Conservation (phyloP, 2,888 invertebrate species). For the Malthinus seriepunctatus region DNA sequence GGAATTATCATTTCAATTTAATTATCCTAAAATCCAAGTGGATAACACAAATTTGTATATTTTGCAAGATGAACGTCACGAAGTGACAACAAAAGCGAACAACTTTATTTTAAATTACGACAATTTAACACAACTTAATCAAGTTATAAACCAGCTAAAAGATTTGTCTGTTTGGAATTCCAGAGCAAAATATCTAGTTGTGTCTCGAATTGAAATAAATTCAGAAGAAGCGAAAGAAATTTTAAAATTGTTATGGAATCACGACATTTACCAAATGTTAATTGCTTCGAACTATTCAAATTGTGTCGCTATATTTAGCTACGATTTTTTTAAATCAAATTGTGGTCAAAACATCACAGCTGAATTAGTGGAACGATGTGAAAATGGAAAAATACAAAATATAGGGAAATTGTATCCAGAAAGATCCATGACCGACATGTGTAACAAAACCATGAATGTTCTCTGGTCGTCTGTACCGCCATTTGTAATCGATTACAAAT, state of each 20-base stretch:
- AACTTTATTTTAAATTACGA: constrained; percentile 11
- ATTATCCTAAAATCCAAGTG: constrained; percentile 4
- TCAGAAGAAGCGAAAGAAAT: not conserved
- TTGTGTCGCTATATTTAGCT: constrained; percentile 3
- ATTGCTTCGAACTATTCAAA: not conserved
- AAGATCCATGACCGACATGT: constrained; percentile 1
- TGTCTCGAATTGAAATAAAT: not conserved
- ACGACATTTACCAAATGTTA: constrained; percentile 9
- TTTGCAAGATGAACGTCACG: not conserved
- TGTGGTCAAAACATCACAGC: constrained; percentile 10
- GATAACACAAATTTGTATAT: not conserved
- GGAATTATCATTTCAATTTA: not conserved
- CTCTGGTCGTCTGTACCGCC: constrained; percentile 5
- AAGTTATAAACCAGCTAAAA: constrained; percentile 2
- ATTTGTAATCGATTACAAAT: not conserved
- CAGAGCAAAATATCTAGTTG: constrained; percentile 11
- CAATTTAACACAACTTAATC: constrained; percentile 1
- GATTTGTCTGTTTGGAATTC: constrained; percentile 8
- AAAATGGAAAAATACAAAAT: not conserved
- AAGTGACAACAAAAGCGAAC: constrained; percentile 1
- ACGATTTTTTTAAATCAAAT: constrained; percentile 8
- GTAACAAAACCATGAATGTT: not conserved
- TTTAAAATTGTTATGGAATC: constrained; percentile 4
- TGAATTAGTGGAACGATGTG: not conserved
- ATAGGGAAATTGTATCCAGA: not conserved